A percentile compares a stretch with the other conserved stretches of the same genome.
Evolutionary conservation across 2,113 vertebrate species (phyloP).

Genomic region (Triplophysa dalaica): DNA sequence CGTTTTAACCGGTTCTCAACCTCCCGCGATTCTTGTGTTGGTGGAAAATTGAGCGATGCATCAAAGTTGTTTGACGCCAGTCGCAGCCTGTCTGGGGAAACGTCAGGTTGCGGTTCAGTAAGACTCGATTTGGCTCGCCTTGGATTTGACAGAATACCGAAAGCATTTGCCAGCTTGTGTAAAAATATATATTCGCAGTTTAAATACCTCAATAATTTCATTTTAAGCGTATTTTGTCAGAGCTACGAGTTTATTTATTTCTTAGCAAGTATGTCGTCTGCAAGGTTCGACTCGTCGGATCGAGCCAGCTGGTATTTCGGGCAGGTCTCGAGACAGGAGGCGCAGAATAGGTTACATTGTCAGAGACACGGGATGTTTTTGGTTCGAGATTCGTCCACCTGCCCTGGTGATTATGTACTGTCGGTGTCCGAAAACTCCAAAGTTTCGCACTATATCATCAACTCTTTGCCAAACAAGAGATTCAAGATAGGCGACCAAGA

Average conservation of each 20-base stretch:
- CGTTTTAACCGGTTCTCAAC: background rate
- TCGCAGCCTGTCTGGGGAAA: conserved; percentile 64
- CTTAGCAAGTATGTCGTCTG: conserved; percentile 81
- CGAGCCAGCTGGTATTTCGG: conserved; percentile 96
- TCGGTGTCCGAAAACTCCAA: conserved; percentile 97
- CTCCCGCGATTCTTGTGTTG: background rate
- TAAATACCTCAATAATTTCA: background rate
- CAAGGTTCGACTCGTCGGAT: conserved; percentile 92
- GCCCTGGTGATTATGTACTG: conserved; percentile 95
- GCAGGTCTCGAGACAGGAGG: conserved; percentile 88
- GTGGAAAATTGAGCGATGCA: conserved; percentile 58
- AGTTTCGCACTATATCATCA: conserved; percentile 99
- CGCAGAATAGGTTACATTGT: conserved; percentile 90
- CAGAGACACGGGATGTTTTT: conserved; percentile 95
- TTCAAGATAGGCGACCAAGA: conserved; percentile 98
- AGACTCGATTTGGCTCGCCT: background rate
- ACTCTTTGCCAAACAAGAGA: conserved; percentile 91
- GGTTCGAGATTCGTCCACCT: conserved; percentile 96
- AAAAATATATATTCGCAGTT: background rate
- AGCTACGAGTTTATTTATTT: conserved; percentile 61
- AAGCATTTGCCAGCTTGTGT: background rate
- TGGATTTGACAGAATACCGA: background rate
- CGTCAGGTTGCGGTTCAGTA: conserved; percentile 60
- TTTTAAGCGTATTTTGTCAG: conserved; percentile 17
- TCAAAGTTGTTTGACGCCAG: conserved; percentile 65